These are phyloP conservation scores for Danio jaintianensis DNA, from an alignment of 2,797 vertebrate genomes.

Conservation along the genomic window DNA sequence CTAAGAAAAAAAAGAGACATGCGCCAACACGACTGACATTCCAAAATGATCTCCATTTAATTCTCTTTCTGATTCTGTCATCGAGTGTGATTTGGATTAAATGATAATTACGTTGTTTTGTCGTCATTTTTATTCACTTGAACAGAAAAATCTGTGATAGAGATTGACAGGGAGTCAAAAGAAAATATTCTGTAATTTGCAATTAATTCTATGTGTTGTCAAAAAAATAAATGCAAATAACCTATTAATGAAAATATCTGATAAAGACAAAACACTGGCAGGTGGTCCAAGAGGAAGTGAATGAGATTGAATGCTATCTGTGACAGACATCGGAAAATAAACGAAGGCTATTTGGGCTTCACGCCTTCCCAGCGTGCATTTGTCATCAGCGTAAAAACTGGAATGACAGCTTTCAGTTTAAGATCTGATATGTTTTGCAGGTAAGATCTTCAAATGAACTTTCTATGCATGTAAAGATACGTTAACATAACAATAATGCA, in stretches of 20 bases:
- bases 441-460: too few relatives aligned
- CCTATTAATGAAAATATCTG: neutral
- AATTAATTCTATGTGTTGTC: neutral
- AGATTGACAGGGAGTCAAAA: neutral
- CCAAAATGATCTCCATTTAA: conserved; percentile 19
- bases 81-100: conserved; percentile 12
- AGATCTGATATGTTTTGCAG: neutral
- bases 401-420: neutral
- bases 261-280: neutral
- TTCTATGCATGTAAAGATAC: too few relatives aligned
- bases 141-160: neutral
- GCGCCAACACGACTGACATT: conserved; percentile 62
- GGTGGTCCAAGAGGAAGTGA: neutral
- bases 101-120: conserved; percentile 26
- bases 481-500: too few relatives aligned
- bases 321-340: conserved; percentile 23
- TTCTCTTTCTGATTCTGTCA: conserved; percentile 1
- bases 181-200: neutral
- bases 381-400: neutral
- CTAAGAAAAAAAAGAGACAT: conserved; percentile 26
- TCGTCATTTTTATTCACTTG: neutral
- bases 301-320: neutral
- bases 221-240: neutral
- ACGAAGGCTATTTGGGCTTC: neutral
- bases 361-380: neutral